phyloP scores from a whole-genome alignment of 1,140 invertebrate species.

The Listronotus oregonensis region DNA sequence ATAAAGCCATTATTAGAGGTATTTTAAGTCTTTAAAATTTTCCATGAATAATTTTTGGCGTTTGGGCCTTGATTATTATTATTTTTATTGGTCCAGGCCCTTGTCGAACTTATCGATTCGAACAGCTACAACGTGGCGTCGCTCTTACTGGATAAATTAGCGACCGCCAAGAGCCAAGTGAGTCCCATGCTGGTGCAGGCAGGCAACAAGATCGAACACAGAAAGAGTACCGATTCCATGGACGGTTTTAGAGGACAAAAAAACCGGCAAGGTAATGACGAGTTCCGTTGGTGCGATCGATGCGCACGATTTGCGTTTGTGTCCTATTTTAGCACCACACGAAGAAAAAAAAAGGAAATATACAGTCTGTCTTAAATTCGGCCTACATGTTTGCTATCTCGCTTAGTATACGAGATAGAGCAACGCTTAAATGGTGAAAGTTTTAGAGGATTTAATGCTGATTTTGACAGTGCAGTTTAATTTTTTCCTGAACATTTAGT shows the following conservation, averaged over 20 bases:
- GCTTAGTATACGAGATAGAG: no score
- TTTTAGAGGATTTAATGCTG: no score
- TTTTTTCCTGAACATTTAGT: no score
- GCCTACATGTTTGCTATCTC: no score
- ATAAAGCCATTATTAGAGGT: background rate
- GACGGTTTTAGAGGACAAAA: constrained; percentile 22
- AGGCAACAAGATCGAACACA: constrained; percentile 50
- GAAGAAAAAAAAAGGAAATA: no score
- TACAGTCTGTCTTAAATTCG: no score
- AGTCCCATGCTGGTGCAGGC: constrained; percentile 51
- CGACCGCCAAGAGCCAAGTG: constrained; percentile 45
- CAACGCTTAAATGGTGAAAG: no score
- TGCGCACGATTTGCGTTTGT: no score
- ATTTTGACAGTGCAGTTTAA: no score
- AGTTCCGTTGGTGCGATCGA: no score
- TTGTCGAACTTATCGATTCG: constrained; percentile 62
- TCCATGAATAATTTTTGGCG: background rate
- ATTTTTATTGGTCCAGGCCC: no score
- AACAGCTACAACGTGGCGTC: constrained; percentile 49
- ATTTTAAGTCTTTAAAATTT: background rate
- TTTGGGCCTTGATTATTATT: background rate
- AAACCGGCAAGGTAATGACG: constrained; percentile 38
- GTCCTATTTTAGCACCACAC: no score
- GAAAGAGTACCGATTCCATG: constrained; percentile 26
- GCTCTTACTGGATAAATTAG: constrained; percentile 50